Evolutionary conservation across 2,888 invertebrate genomes (phyloP), one percentile per base, ranked within the genome.

Genomic region (Caenorhabditis imperialis): DNA sequence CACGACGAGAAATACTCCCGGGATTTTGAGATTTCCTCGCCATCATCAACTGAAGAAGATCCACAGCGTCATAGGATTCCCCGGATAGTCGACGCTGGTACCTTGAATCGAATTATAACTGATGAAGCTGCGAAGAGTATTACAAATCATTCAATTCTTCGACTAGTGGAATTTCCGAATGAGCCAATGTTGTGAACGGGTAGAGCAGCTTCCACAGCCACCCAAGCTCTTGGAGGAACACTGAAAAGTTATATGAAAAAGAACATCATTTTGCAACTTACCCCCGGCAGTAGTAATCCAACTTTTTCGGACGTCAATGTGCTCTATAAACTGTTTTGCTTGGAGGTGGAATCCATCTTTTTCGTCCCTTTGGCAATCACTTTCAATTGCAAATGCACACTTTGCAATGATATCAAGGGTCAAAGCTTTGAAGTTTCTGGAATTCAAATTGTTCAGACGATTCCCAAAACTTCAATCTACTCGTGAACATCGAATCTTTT

Each of bases 321-420:
- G 51, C 3, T 22, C 44, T 6, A 35, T 38, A 18, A 33, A 62
- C 6, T 53, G 27, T 12, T 23, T 22, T 1, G 53, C 53, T 37
- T 44, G 47, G 20, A 53, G 23, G 51, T 71, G 74, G 53, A 73
- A 74, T 16, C 47, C 60, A 42, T 82, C 82, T 22, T 63, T 55
- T 23, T 76, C 50, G 50, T 82, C 60, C 30, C 61, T 25, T 23
- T 78, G 61, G 37, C 74, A 77, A 30, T 82, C 69, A 27, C 78
- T 60, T 10, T 81, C 74, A 27, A 78, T 70, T 16, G 74, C 84
- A 35, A 84, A 82, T 10, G 83, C 84, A 33, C 77, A 76, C 25
- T 78, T 60, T n/a, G 77, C 83, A 27, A 84, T 84, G 12, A 83
- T 78, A 50, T 84, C 83, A 55, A 84, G 69, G 1, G 84, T 82